phyloP scores from a whole-genome alignment of 1,140 invertebrate genomes.

The Campoletis sonorensis region DNA sequence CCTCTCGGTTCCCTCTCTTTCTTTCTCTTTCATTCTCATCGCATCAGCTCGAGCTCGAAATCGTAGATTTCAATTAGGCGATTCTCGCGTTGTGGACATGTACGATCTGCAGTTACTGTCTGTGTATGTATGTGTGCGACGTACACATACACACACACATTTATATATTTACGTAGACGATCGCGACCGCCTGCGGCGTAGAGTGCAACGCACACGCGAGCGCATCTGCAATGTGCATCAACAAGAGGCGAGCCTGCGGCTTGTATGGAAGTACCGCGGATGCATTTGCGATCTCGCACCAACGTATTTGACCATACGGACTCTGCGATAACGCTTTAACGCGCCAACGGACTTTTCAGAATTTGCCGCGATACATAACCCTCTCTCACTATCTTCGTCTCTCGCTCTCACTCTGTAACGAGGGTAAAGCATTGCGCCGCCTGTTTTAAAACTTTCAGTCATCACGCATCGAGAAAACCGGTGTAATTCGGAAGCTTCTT shows the following conservation, averaged over 20 bases:
- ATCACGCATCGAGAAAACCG: no score
- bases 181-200: constrained; percentile 10
- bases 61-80: constrained; percentile 74
- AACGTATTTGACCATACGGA: constrained; percentile 24
- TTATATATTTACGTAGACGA: neutral
- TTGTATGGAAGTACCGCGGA: neutral
- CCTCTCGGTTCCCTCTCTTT: constrained; percentile 15
- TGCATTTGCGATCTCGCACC: constrained; percentile 3
- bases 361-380: neutral
- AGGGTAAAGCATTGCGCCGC: neutral
- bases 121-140: neutral
- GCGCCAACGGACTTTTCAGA: constrained; percentile 32
- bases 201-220: constrained; percentile 38
- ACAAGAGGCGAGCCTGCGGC: constrained; percentile 54
- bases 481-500: no score
- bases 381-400: neutral
- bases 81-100: constrained; percentile 43
- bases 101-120: constrained; percentile 13
- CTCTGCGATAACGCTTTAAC: constrained; percentile 41
- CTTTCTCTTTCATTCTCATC: constrained; percentile 14
- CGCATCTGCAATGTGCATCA: constrained; percentile 61
- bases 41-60: constrained; percentile 59
- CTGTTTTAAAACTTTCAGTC: no score
- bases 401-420: neutral
- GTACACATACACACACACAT: neutral